Percentiles rank a stretch among this genome's conserved stretches.
Evolutionary conservation across 2,113 vertebrate genomes (phyloP).

Genomic region (Rhinichthys klamathensis): DNA sequence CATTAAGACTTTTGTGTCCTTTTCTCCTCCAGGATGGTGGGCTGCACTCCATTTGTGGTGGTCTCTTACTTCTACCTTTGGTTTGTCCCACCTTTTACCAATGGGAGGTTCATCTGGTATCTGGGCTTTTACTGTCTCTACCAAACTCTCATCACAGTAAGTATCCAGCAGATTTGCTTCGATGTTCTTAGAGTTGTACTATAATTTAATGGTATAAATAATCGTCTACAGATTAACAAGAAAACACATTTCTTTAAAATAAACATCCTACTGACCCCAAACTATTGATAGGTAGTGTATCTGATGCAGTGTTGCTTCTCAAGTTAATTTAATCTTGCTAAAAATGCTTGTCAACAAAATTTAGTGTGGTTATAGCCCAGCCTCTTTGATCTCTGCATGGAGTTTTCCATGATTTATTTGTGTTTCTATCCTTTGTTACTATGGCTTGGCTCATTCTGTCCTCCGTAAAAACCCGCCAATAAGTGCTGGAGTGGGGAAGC

Average conservation of each 20-base stretch:
- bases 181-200: background rate
- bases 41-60: constrained; percentile 86
- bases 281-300: background rate
- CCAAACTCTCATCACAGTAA: constrained; percentile 92
- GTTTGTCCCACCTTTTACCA: constrained; percentile 87
- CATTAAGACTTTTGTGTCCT: background rate
- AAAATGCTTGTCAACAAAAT: constrained; percentile 14
- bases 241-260: background rate
- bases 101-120: constrained; percentile 86
- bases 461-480: constrained; percentile 59
- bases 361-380: constrained; percentile 43
- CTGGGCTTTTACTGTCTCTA: constrained; percentile 89
- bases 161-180: constrained; percentile 60
- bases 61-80: constrained; percentile 93
- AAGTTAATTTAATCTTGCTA: background rate
- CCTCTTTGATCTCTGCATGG: constrained; percentile 55
- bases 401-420: constrained; percentile 62
- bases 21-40: constrained; percentile 83
- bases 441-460: constrained; percentile 47
- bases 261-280: too few species aligned
- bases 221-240: background rate
- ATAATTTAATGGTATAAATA: background rate
- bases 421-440: constrained; percentile 65
- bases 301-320: background rate
- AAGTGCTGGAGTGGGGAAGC: constrained; percentile 63